phyloP scores from a whole-genome alignment of 2,797 vertebrate species.

The Channa striata region DNA sequence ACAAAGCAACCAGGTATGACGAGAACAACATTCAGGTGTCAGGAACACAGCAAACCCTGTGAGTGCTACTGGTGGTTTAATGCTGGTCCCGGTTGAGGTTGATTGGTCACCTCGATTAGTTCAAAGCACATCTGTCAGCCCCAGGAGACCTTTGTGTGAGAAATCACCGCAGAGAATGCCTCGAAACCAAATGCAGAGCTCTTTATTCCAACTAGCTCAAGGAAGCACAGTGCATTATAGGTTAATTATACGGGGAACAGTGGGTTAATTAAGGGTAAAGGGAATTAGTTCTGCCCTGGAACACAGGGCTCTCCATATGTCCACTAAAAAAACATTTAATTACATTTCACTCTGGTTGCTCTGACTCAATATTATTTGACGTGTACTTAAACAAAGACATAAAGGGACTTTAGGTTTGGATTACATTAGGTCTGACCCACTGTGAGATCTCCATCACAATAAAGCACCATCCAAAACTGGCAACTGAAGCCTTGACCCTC shows the following conservation, averaged over 20 bases:
- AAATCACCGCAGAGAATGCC: background rate
- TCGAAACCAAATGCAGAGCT: background rate
- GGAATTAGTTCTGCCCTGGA: background rate
- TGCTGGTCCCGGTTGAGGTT: background rate
- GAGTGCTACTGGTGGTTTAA: too few species aligned
- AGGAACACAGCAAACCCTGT: too few species aligned
- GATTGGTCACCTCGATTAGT: background rate
- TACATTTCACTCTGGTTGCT: background rate
- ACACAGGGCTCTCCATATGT: background rate
- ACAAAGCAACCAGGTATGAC: too few species aligned
- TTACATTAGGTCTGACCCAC: background rate
- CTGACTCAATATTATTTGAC: background rate
- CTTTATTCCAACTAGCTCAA: background rate
- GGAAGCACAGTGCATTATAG: background rate
- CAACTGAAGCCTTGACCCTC: background rate
- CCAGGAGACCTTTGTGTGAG: background rate
- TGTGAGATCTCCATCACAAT: background rate
- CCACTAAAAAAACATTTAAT: background rate
- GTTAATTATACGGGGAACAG: conserved; percentile 9
- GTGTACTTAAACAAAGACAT: background rate
- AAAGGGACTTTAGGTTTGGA: background rate
- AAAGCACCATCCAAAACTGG: background rate
- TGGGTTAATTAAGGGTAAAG: conserved; percentile 5
- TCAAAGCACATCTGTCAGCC: background rate
- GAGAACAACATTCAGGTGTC: too few species aligned